These are phyloP conservation scores for Trochalopteron elliotii DNA, from an alignment of 2,113 vertebrate genomes.

Conservation along the genomic window DNA sequence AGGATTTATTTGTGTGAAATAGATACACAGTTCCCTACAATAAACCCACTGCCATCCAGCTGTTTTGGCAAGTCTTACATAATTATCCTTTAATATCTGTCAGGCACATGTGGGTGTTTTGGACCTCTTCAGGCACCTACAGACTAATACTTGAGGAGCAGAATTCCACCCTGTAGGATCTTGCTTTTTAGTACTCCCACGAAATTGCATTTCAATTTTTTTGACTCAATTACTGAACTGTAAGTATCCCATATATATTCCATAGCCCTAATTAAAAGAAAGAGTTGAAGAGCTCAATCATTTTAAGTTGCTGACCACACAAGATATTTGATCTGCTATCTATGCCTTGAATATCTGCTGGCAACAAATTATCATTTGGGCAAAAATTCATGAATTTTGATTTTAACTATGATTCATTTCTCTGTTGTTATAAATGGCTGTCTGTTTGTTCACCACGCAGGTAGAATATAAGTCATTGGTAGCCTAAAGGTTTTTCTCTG, in stretches of 20 bases:
- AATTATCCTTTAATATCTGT: background rate
- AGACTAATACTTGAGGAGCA: background rate
- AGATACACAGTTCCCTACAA: background rate
- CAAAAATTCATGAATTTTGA: slow-evolving; percentile 53
- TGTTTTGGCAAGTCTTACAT: background rate
- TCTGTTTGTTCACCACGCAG: background rate
- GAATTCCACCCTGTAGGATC: background rate
- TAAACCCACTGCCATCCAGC: accelerated
- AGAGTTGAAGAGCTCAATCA: background rate
- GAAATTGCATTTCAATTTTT: background rate
- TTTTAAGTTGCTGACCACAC: background rate
- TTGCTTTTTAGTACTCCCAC: background rate
- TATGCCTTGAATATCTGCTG: background rate
- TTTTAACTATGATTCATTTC: slow-evolving; percentile 47
- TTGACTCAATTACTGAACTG: background rate
- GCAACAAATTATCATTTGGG: slow-evolving; percentile 38
- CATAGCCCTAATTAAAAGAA: background rate
- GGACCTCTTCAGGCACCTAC: background rate
- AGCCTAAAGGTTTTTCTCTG: slow-evolving; percentile 49
- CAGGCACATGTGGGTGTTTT: background rate
- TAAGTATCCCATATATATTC: background rate
- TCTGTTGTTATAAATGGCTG: slow-evolving; percentile 15
- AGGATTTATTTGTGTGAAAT: background rate
- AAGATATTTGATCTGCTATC: background rate
- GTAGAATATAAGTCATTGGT: slow-evolving; percentile 40